phyloP scores from a whole-genome alignment of 2,888 invertebrate genomes.

The Polydrusus cervinus region DNA sequence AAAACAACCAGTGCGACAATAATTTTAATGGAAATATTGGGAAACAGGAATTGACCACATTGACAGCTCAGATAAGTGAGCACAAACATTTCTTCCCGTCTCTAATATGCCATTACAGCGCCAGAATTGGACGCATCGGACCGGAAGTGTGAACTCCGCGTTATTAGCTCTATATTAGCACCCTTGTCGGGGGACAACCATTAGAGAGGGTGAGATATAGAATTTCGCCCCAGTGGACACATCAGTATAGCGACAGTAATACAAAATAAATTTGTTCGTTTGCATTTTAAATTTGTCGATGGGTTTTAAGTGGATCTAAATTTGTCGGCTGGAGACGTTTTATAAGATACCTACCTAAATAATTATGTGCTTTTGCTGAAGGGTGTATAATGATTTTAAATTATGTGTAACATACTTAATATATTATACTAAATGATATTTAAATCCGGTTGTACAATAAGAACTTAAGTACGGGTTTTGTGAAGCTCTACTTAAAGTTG shows the following conservation, averaged over 20 bases:
- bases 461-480: too few species aligned
- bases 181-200: conserved; percentile 62
- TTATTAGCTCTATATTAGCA: conserved; percentile 71
- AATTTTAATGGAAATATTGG: conserved; percentile 43
- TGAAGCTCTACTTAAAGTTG: too few species aligned
- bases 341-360: neutral
- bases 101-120: conserved; percentile 53
- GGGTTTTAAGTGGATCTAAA: conserved; percentile 50
- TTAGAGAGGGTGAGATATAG: conserved; percentile 53
- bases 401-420: too few species aligned
- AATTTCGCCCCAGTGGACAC: conserved; percentile 45
- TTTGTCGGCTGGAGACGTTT: conserved; percentile 33
- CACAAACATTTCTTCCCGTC: conserved; percentile 45
- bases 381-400: too few species aligned
- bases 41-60: conserved; percentile 48
- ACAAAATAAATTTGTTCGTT: conserved; percentile 55
- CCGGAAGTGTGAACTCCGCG: conserved; percentile 72
- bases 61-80: conserved; percentile 26
- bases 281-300: conserved; percentile 52
- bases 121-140: conserved; percentile 63
- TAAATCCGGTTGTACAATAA: too few species aligned
- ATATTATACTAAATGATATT: too few species aligned
- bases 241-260: conserved; percentile 47
- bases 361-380: neutral
- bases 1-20: conserved; percentile 36